Evolutionary conservation across 2,113 vertebrate genomes (phyloP).

Genomic region (Zapornia atra): DNA sequence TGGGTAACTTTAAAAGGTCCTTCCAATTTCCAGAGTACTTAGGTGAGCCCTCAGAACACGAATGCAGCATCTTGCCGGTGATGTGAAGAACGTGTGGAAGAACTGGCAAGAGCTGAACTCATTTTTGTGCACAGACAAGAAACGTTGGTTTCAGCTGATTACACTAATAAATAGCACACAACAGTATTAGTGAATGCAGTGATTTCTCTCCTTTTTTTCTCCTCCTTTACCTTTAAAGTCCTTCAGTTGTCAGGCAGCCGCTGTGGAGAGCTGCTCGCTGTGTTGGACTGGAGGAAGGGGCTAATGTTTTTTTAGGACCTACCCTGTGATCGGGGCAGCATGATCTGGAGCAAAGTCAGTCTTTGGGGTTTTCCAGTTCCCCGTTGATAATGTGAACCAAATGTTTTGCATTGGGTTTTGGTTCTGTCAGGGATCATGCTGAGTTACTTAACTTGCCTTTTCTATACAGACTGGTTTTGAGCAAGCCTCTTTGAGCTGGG

Average conservation of each 20-base stretch:
- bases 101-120: background rate
- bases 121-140: background rate
- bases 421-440: background rate
- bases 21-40: constrained; percentile 43
- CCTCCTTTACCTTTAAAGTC: background rate
- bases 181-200: background rate
- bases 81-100: background rate
- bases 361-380: background rate
- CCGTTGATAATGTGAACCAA: background rate
- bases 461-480: background rate
- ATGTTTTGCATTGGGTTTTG: background rate
- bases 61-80: background rate
- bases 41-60: constrained; percentile 20
- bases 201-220: background rate
- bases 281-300: background rate
- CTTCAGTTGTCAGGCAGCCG: background rate
- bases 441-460: background rate
- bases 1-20: constrained; percentile 40
- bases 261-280: background rate
- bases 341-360: background rate
- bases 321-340: background rate
- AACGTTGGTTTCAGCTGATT: background rate
- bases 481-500: background rate
- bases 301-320: background rate
- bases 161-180: background rate